Conservation (phyloP, 2,888 invertebrate genomes). For the Synergus japonicus region DNA sequence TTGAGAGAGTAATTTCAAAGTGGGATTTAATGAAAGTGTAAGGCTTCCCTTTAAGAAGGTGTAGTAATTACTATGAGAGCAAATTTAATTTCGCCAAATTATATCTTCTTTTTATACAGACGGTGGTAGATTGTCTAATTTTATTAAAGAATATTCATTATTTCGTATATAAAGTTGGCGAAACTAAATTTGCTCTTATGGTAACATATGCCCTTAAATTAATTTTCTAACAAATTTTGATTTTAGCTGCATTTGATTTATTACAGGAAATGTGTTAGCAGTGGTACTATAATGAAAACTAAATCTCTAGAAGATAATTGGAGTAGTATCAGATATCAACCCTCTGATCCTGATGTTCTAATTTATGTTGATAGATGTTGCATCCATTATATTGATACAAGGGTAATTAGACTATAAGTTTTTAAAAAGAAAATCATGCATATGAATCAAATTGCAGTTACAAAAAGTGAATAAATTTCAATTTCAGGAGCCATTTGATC, state of each 20-base stretch:
- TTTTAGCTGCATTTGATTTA: not conserved
- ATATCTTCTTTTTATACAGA: no score
- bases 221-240: not conserved
- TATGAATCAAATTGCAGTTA: no score
- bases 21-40: constrained; percentile 68
- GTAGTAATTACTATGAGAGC: no score
- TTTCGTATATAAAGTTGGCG: no score
- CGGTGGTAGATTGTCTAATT: no score
- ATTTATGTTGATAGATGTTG: constrained; percentile 70
- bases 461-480: not conserved
- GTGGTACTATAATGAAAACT: constrained; percentile 50
- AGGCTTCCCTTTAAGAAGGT: constrained; percentile 42
- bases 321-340: constrained; percentile 66
- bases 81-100: no score
- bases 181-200: no score
- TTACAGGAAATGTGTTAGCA: constrained; percentile 58
- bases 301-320: constrained; percentile 65
- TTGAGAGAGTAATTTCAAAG: constrained; percentile 61
- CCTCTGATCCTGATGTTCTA: constrained; percentile 62
- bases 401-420: constrained; percentile 59
- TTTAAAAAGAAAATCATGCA: not conserved
- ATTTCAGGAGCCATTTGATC: constrained; percentile 59
- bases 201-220: not conserved
- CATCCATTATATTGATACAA: constrained; percentile 67
- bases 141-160: no score